phyloP scores from a whole-genome alignment of 2,888 invertebrate genomes.

The Tiphia femorata region DNA sequence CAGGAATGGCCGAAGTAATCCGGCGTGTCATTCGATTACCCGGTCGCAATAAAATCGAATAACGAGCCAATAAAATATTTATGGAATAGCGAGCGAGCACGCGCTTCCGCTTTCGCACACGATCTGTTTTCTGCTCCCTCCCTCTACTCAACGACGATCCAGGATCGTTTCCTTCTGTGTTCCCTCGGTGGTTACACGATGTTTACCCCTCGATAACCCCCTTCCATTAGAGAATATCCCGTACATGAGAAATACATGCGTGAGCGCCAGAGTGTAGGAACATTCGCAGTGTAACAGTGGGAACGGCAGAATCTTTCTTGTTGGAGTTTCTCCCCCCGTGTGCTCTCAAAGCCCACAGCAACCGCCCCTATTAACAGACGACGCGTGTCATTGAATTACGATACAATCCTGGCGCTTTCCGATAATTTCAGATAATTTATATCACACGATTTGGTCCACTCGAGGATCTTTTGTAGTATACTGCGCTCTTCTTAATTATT shows the following conservation, averaged over 20 bases:
- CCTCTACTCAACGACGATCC: constrained; percentile 22
- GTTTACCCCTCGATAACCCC: constrained; percentile 63
- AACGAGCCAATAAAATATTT: constrained; percentile 69
- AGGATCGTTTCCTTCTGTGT: constrained; percentile 37
- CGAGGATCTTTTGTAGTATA: too few relatives aligned
- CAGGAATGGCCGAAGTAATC: constrained; percentile 29
- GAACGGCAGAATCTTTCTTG: constrained; percentile 20
- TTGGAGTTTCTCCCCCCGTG: constrained; percentile 16
- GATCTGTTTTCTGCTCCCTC: too few relatives aligned
- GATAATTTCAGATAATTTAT: too few relatives aligned
- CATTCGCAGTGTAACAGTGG: too few relatives aligned
- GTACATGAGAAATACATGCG: too few relatives aligned
- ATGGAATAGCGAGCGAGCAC: constrained; percentile 56
- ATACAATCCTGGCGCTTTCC: too few relatives aligned
- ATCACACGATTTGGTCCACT: too few relatives aligned
- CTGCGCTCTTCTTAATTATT: too few relatives aligned
- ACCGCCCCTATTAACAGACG: constrained; percentile 30
- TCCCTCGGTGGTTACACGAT: constrained; percentile 65
- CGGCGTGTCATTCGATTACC: constrained; percentile 53
- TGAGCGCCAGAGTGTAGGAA: too few relatives aligned
- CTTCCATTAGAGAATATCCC: too few relatives aligned
- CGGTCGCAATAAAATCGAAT: constrained; percentile 61
- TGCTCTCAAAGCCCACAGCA: too few relatives aligned
- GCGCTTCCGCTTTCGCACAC: too few relatives aligned
- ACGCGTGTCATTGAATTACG: background rate